phyloP scores from a whole-genome alignment of 2,797 vertebrate species.

The Rachycentron canadum region DNA sequence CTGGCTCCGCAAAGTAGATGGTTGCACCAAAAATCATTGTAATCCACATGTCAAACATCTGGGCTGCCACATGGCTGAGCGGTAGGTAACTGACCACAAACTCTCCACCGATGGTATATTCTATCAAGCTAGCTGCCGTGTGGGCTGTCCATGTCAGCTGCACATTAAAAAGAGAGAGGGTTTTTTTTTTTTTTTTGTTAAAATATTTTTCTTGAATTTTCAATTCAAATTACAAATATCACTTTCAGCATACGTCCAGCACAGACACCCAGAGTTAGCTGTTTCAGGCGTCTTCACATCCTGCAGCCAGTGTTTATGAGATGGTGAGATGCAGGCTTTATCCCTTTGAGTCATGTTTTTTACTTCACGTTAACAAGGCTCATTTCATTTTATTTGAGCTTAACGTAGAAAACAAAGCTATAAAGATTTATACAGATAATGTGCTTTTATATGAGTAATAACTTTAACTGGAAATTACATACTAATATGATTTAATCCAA shows the following conservation, averaged over 20 bases:
- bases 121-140: conserved; percentile 11
- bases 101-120: conserved; percentile 56
- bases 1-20: conserved; percentile 84
- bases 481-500: no score
- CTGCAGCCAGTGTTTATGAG: no score
- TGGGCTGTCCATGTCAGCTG: conserved; percentile 86
- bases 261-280: no score
- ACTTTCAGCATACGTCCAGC: neutral
- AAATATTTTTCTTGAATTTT: neutral
- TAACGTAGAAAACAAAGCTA: no score
- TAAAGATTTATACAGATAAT: no score
- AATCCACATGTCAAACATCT: conserved; percentile 88
- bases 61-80: conserved; percentile 87
- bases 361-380: no score
- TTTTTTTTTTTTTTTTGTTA: neutral
- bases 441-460: no score
- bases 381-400: no score
- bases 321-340: no score
- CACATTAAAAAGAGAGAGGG: neutral
- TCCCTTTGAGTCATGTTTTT: no score
- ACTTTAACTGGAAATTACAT: no score
- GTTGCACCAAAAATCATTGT: conserved; percentile 72
- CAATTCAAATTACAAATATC: neutral
- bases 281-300: no score
- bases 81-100: conserved; percentile 86